A percentile compares a stretch with the other conserved stretches of the same genome.
These are phyloP conservation scores for Drosophila imparisetae DNA, from an alignment of 2,888 invertebrate genomes.

Conservation along the genomic window DNA sequence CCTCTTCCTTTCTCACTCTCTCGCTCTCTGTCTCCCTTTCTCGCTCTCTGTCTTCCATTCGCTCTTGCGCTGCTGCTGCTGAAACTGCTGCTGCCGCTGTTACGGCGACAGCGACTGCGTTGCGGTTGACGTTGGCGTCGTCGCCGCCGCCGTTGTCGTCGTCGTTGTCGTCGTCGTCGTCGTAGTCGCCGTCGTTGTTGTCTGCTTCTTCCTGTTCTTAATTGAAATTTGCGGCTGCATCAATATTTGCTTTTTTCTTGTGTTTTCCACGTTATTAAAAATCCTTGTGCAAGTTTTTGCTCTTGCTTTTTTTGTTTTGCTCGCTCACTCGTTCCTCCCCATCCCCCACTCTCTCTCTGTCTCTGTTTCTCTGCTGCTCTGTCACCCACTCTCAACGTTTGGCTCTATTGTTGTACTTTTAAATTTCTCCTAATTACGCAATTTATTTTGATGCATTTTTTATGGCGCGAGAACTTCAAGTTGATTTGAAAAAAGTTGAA, in stretches of 20 bases:
- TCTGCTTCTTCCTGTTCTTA: conserved; percentile 81
- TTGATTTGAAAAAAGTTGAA: conserved; percentile 19
- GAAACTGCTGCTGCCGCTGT: conserved; percentile 21
- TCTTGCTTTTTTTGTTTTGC: conserved; percentile 56
- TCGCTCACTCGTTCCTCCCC: conserved; percentile 21
- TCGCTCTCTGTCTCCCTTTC: conserved; percentile 11
- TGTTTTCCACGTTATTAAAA: conserved; percentile 82
- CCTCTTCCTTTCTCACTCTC: not conserved
- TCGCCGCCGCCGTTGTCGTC: conserved; percentile 38
- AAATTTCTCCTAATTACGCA: conserved; percentile 70
- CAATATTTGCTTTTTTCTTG: conserved; percentile 82
- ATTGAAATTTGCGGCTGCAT: conserved; percentile 84
- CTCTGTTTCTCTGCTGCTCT: not conserved
- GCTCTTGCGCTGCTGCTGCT: conserved; percentile 26
- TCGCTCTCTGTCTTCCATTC: conserved; percentile 9
- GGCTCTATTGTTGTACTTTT: conserved; percentile 62
- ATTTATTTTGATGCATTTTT: conserved; percentile 69
- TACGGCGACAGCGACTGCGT: conserved; percentile 39
- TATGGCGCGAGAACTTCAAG: conserved; percentile 52
- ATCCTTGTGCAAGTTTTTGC: conserved; percentile 77
- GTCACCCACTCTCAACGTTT: not conserved
- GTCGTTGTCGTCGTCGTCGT: conserved; percentile 17
- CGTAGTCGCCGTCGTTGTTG: conserved; percentile 39
- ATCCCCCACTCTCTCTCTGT: not conserved
- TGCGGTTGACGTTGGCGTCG: conserved; percentile 57